These are phyloP conservation scores for Clusia tigrina DNA, from an alignment of 2,888 invertebrate species.

Conservation along the genomic window DNA sequence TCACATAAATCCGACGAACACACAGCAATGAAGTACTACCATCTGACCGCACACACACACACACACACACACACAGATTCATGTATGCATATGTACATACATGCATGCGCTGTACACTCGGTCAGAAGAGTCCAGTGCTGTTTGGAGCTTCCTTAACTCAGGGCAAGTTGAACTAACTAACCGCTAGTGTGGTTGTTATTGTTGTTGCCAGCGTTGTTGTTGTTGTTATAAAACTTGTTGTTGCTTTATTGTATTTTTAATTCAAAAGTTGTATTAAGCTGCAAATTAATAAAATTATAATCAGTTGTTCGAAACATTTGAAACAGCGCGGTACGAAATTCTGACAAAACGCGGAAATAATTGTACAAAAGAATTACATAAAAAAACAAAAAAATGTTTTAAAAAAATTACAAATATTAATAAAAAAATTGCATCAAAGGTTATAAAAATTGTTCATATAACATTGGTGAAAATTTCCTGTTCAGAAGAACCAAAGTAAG, in stretches of 20 bases:
- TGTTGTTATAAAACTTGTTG: neutral
- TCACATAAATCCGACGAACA: no score
- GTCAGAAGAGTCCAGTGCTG: neutral
- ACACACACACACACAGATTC: conserved; percentile 13
- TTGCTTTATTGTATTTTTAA: neutral
- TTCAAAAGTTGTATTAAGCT: neutral
- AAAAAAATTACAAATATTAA: no score
- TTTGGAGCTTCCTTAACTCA: neutral
- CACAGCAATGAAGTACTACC: no score
- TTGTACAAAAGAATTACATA: no score
- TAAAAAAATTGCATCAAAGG: no score
- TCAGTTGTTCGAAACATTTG: neutral
- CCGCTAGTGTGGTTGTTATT: conserved; percentile 1
- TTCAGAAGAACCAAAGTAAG: no score
- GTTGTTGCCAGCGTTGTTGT: neutral
- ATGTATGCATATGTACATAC: conserved; percentile 30
- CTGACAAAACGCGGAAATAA: neutral
- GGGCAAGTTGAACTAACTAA: neutral
- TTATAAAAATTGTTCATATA: no score
- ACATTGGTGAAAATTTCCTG: no score
- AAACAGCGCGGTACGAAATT: neutral
- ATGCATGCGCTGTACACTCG: neutral
- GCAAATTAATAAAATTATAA: neutral
- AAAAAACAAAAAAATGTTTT: no score
- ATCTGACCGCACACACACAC: conserved; percentile 9